Conservation (phyloP, 35 echinoderm and acorn worm genomes). For the Amphiura filiformis region DNA sequence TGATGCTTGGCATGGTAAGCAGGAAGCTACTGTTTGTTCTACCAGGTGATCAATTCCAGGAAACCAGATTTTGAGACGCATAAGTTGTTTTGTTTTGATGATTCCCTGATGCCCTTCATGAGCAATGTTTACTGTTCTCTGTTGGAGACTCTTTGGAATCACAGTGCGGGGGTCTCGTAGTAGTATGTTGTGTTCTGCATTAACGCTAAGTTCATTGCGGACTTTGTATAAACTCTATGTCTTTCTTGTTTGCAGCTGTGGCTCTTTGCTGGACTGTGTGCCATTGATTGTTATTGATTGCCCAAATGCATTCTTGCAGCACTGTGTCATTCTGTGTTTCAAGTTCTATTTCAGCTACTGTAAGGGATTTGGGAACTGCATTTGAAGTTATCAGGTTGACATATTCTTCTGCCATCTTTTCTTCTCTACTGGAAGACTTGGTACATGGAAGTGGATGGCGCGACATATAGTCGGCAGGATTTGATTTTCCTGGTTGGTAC, state of each 20-base stretch:
- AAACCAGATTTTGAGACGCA: conserved; percentile 72
- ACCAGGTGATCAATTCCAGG: conserved; percentile 46
- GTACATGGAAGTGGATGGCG: conserved; percentile 22
- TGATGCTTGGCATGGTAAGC: conserved; percentile 65
- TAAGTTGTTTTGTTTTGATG: conserved; percentile 57
- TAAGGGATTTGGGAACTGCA: conserved; percentile 41
- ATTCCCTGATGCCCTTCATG: conserved; percentile 82
- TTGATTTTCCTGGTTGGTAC: conserved; percentile 24
- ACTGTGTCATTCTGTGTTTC: conserved; percentile 31
- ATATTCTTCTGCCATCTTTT: conserved; percentile 61
- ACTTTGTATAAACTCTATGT: background rate
- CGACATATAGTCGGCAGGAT: conserved; percentile 66
- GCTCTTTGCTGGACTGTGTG: conserved; percentile 6
- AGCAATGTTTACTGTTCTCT: conserved; percentile 47
- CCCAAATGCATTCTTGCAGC: conserved; percentile 24
- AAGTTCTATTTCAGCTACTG: conserved; percentile 16
- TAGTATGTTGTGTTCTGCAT: conserved; percentile 26
- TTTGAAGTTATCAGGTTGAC: conserved; percentile 31
- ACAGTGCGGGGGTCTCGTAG: conserved; percentile 33
- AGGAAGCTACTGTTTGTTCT: conserved; percentile 28
- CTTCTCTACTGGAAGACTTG: conserved; percentile 1
- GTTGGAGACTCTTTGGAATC: conserved; percentile 25
- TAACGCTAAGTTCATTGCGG: background rate
- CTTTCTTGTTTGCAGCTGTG: background rate
- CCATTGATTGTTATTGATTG: conserved; percentile 13